Base-by-base conservation (phyloP, 2,113 vertebrate species). In the Ophiodon elongatus region DNA sequence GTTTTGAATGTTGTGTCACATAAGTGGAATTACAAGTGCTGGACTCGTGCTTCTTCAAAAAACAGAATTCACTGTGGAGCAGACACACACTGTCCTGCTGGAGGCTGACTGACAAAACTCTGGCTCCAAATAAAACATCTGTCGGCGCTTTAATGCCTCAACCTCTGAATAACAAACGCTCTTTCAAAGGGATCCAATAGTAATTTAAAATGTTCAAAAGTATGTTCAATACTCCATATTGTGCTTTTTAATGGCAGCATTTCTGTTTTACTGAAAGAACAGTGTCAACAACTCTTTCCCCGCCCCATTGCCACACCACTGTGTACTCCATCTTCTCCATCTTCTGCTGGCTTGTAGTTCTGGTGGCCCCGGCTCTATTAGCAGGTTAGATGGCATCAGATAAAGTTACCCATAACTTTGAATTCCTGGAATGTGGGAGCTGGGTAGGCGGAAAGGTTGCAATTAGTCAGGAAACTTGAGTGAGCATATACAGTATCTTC, bases 61-160 rank as follows among this genome's bases (percentile, higher is more conserved):
- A 31, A 6, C 10, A n/a, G 15, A 68, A 31, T 37, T 23, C 1
- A 25, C 23, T 70, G 79, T 56, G 10, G 39, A 21, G 77, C n/a
- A n/a, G n/a, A n/a, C n/a, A 31, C 35, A 14, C 19, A 2, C 31
- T 4, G 68, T 33, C 35, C 43, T 11, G 8, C 39, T 41, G 37
- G 50, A 83, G 69, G 69, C 74, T 70, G 68, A 65, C 64, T 64
- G 75, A 83, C 43, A 70, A 62, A 56, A 43, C n/a, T 60, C 52
- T 80, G 62, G 70, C 52, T 82, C 27, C 25, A 21, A 86, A 79
- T 10, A 76, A 56, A 21, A 41, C 25, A 47, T 35, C 56, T 13
- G 37, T n/a, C 41, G 37, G 5, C 11, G 15, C n/a, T 66, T 75
- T 56, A 29, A 60, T 62, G 37, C 54, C 21, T 75, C 41, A 10